These are phyloP conservation scores for Drosophila oshimai DNA, from an alignment of 1,140 invertebrate genomes.

Conservation along the genomic window DNA sequence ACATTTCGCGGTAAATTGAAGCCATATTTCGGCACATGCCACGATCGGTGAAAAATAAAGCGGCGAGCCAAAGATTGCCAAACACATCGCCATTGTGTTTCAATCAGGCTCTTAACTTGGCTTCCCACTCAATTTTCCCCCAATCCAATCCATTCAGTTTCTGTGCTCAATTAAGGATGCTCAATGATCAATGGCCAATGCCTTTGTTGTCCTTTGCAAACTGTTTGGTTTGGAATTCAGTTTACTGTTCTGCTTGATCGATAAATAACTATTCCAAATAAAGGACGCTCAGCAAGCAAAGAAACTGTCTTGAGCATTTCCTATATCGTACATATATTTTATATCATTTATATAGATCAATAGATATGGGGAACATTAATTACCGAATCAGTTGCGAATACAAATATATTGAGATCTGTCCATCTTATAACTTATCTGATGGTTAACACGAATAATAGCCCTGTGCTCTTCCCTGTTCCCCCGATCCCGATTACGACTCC, in stretches of 20 bases:
- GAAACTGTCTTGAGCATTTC: too few species aligned
- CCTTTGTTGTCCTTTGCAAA: too few species aligned
- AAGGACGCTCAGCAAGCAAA: too few species aligned
- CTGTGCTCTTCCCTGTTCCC: neutral
- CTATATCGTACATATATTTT: neutral
- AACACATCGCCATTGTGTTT: constrained; percentile 21
- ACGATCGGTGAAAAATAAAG: constrained; percentile 8
- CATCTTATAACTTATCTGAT: too few species aligned
- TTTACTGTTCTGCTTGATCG: too few species aligned
- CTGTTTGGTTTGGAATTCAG: too few species aligned
- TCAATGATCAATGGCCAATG: too few species aligned
- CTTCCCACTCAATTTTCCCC: neutral
- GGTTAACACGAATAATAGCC: too few species aligned
- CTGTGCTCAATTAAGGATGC: constrained; percentile 2
- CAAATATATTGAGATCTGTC: neutral
- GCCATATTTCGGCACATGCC: constrained; percentile 23
- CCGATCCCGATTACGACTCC: neutral
- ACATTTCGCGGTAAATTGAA: constrained; percentile 20
- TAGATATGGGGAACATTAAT: too few species aligned
- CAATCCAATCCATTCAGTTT: neutral
- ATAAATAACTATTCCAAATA: too few species aligned
- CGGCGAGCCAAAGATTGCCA: constrained; percentile 11
- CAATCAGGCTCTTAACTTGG: neutral
- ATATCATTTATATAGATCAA: too few species aligned
- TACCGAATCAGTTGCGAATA: too few species aligned